Evolutionary conservation across 1,140 invertebrate genomes (phyloP).

Genomic region (Habropoda laboriosa): DNA sequence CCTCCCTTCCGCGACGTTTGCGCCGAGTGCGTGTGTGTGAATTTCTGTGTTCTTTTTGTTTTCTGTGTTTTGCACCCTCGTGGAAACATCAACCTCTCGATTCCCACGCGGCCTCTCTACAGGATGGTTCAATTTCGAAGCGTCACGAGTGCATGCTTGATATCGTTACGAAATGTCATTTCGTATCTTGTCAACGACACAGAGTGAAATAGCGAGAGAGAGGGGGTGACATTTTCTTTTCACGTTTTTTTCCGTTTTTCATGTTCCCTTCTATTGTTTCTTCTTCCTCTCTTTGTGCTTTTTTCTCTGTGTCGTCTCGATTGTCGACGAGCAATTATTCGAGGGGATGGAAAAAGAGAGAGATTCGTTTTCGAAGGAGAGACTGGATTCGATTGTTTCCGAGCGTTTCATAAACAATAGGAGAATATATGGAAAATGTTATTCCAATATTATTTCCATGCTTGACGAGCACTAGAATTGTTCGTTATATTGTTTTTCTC

Average conservation of each 20-base stretch:
- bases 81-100: not conserved
- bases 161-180: not conserved
- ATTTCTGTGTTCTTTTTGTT: no score
- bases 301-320: not conserved
- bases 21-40: no score
- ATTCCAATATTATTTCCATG: not conserved
- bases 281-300: not conserved
- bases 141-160: not conserved
- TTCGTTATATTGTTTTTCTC: not conserved
- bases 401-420: slow-evolving; percentile 11
- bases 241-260: not conserved
- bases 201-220: no score
- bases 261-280: not conserved
- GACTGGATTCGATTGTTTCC: not conserved
- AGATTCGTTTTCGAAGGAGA: slow-evolving; percentile 4
- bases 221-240: no score
- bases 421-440: not conserved
- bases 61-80: no score
- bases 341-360: no score
- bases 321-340: no score
- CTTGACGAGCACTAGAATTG: not conserved
- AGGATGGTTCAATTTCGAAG: slow-evolving; percentile 13
- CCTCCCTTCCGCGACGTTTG: no score
- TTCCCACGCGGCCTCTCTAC: not conserved
- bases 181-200: slow-evolving; percentile 7